phyloP scores from a whole-genome alignment of 2,888 invertebrate genomes.

The Blastobasis lacticolella region DNA sequence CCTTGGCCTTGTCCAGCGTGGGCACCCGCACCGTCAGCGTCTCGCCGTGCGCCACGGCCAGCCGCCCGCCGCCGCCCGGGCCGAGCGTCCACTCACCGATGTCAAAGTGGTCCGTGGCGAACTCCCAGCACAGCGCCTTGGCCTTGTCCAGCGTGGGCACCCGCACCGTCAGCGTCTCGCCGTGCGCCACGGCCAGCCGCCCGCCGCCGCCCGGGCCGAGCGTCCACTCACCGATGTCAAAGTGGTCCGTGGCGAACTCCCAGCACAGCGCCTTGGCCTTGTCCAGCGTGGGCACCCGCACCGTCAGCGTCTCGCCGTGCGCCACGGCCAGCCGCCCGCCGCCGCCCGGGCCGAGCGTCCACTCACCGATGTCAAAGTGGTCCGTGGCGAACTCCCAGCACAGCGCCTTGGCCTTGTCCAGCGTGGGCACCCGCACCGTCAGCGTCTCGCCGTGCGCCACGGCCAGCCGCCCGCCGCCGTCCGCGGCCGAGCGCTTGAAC shows the following conservation, averaged over 20 bases:
- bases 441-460: conserved; percentile 98
- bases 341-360: background rate
- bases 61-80: too few species aligned
- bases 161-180: conserved; percentile 96
- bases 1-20: too few species aligned
- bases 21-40: too few species aligned
- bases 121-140: conserved; percentile 97
- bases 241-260: conserved; percentile 99
- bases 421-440: conserved; percentile 97
- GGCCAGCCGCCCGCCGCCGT: conserved; percentile 91
- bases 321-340: conserved; percentile 82
- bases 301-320: conserved; percentile 97
- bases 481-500: conserved; percentile 91
- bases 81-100: conserved; percentile 72
- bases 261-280: conserved; percentile 96
- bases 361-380: conserved; percentile 90
- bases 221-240: conserved; percentile 83
- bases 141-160: conserved; percentile 98
- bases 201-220: conserved; percentile 81
- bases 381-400: conserved; percentile 99
- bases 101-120: conserved; percentile 98
- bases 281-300: conserved; percentile 94
- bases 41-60: too few species aligned
- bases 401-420: conserved; percentile 91
- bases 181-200: conserved; percentile 94